phyloP scores from a whole-genome alignment of 2,888 invertebrate species.

The Zele albiditarsus region DNA sequence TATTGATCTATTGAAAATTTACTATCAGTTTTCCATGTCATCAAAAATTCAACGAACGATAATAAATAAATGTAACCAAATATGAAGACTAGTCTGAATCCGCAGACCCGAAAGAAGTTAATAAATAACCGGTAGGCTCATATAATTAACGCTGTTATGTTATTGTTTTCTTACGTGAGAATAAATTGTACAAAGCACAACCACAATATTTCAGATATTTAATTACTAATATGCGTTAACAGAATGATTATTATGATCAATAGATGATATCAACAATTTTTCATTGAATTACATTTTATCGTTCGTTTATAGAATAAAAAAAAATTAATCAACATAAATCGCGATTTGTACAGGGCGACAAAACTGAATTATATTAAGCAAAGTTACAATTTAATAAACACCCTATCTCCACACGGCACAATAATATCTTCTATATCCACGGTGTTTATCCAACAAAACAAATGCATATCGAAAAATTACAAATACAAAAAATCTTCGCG shows the following conservation, averaged over 20 bases:
- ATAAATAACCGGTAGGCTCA: background rate
- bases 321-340: conserved; percentile 14
- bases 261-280: conserved; percentile 15
- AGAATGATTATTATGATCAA: conserved; percentile 26
- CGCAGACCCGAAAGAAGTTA: conserved; percentile 7
- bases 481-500: background rate
- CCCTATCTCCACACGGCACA: conserved; percentile 12
- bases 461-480: background rate
- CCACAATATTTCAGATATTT: conserved; percentile 20
- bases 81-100: conserved; percentile 30
- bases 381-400: conserved; percentile 11
- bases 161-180: conserved; percentile 1
- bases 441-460: background rate
- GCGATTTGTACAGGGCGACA: conserved; percentile 37
- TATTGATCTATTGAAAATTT: background rate
- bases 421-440: conserved; percentile 11
- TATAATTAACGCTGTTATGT: background rate
- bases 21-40: background rate
- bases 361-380: conserved; percentile 13
- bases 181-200: background rate
- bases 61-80: conserved; percentile 6
- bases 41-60: background rate
- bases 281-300: background rate
- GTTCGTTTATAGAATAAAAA: conserved; percentile 21
- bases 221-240: conserved; percentile 31